phyloP scores from a whole-genome alignment of 2,888 invertebrate species.

The Diloba caeruleocephala region DNA sequence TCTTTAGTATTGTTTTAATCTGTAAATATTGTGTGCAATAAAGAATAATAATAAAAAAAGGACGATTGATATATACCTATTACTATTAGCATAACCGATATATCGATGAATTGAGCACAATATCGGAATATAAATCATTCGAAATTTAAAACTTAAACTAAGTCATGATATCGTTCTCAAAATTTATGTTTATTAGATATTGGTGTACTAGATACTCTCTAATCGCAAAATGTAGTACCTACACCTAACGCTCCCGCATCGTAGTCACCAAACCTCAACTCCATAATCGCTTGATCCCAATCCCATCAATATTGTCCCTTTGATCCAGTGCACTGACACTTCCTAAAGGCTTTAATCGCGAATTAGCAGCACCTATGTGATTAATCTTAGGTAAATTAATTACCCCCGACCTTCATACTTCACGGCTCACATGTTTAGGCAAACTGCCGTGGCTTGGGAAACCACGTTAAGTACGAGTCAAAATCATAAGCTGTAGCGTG shows the following conservation, averaged over 20 bases:
- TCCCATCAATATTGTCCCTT: slow-evolving; percentile 36
- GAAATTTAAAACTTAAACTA: too few species aligned
- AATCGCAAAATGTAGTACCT: too few species aligned
- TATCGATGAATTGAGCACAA: too few species aligned
- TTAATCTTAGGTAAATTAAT: slow-evolving; percentile 82
- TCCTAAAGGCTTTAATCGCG: slow-evolving; percentile 58
- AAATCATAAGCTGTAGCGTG: slow-evolving; percentile 51
- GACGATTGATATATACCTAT: too few species aligned
- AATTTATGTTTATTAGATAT: too few species aligned
- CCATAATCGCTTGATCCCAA: slow-evolving; percentile 18
- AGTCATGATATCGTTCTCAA: too few species aligned
- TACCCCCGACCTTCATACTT: slow-evolving; percentile 79
- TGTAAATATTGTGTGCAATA: too few species aligned
- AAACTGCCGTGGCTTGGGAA: slow-evolving; percentile 71
- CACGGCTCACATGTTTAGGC: slow-evolving; percentile 75
- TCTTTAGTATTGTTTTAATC: too few species aligned
- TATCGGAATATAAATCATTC: too few species aligned
- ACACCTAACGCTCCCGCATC: not conserved
- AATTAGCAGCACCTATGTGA: slow-evolving; percentile 69
- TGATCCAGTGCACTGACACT: slow-evolving; percentile 46
- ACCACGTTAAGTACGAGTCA: slow-evolving; percentile 40
- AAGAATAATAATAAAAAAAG: too few species aligned
- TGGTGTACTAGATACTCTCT: too few species aligned
- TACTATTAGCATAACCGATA: too few species aligned
- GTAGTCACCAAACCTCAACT: not conserved